A percentile compares a stretch with the other conserved stretches of the same genome.
Conservation (phyloP, 1,140 invertebrate species). For the Papilio helenus region DNA sequence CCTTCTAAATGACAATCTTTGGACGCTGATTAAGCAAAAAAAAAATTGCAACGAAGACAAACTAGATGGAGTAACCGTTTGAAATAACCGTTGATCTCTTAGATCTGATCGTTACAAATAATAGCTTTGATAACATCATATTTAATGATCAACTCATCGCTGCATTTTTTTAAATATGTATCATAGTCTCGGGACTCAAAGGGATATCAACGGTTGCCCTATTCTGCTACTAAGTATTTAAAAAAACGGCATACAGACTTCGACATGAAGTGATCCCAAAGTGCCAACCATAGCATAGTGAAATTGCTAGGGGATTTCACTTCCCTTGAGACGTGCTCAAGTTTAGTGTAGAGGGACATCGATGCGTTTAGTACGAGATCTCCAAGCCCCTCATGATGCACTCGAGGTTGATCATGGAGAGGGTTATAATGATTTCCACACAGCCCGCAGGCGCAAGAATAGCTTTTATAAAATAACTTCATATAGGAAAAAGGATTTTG, state of each 20-base stretch:
- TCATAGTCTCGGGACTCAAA: not conserved
- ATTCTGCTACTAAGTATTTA: not conserved
- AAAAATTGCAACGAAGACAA: not conserved
- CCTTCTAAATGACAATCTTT: not conserved
- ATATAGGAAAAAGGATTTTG: not conserved
- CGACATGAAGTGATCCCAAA: conserved; percentile 7
- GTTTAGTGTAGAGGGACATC: conserved; percentile 26
- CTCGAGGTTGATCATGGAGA: not conserved
- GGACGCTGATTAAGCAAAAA: not conserved
- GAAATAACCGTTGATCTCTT: too few species aligned
- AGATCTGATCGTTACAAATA: too few species aligned
- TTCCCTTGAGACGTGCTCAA: conserved; percentile 22
- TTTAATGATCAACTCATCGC: too few species aligned
- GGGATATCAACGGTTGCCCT: not conserved
- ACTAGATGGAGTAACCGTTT: too few species aligned
- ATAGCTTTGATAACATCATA: too few species aligned
- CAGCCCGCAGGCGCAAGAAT: not conserved
- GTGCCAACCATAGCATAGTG: conserved; percentile 3
- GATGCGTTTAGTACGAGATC: conserved; percentile 25
- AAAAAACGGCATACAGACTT: not conserved
- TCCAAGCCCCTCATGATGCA: not conserved
- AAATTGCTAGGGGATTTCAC: conserved; percentile 8
- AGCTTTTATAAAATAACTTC: not conserved
- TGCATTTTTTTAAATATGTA: too few species aligned
- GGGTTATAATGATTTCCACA: conserved; percentile 13